A percentile compares a stretch with the other conserved stretches of the same genome.
Evolutionary conservation across 1,140 invertebrate genomes (phyloP).

Genomic region (Zaprionus davidi): DNA sequence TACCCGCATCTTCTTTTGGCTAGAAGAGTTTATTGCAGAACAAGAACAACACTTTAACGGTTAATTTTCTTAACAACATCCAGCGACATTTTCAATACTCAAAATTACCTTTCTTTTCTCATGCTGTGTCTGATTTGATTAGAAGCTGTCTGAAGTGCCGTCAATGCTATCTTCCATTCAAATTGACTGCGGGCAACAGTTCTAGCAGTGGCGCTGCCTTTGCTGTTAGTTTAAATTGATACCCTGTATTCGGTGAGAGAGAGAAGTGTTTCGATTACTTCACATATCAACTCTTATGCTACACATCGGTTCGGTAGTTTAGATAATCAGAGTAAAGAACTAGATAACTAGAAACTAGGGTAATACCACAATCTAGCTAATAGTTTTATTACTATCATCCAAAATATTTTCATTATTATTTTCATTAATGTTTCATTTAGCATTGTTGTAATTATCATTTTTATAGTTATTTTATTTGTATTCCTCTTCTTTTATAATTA

Average conservation of each 20-base stretch:
- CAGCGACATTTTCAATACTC: neutral
- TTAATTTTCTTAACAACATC: slow-evolving; percentile 1
- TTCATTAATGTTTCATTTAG: too few species aligned
- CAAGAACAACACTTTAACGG: neutral
- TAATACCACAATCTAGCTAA: too few species aligned
- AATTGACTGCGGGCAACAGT: slow-evolving; percentile 2
- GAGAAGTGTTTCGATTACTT: too few species aligned
- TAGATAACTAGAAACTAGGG: too few species aligned
- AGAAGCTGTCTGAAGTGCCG: slow-evolving; percentile 4
- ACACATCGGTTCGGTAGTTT: too few species aligned
- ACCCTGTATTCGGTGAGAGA: neutral
- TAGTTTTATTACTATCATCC: too few species aligned
- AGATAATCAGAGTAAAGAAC: too few species aligned
- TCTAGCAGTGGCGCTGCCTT: neutral
- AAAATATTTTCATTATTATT: too few species aligned
- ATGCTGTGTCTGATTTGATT: slow-evolving; percentile 4
- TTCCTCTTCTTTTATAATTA: too few species aligned
- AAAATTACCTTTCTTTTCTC: neutral
- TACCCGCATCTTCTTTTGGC: neutral
- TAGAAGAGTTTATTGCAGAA: neutral
- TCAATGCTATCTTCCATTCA: slow-evolving; percentile 1
- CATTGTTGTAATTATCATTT: too few species aligned
- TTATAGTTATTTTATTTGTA: too few species aligned
- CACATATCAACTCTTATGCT: too few species aligned
- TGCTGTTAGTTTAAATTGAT: neutral